phyloP scores from a whole-genome alignment of 2,888 invertebrate genomes.

The Euproctis similis region DNA sequence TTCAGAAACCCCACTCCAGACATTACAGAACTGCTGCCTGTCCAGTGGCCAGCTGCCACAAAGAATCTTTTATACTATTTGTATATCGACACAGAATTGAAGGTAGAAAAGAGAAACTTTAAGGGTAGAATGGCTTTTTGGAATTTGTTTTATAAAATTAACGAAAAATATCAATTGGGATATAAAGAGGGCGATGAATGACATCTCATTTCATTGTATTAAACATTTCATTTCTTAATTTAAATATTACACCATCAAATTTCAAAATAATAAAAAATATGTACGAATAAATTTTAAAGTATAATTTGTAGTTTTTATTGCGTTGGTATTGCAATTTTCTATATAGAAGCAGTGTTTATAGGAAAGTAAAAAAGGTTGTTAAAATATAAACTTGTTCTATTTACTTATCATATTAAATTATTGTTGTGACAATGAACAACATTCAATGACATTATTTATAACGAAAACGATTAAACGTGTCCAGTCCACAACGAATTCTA shows the following conservation, averaged over 20 bases:
- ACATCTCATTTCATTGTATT: too few species aligned
- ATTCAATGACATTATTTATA: constrained; percentile 43
- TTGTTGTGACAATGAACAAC: constrained; percentile 66
- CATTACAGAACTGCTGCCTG: constrained; percentile 26
- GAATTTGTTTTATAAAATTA: constrained; percentile 32
- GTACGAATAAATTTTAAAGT: too few species aligned
- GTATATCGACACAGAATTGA: constrained; percentile 25
- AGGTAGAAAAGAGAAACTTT: constrained; percentile 23
- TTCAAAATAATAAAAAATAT: too few species aligned
- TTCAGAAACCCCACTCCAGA: constrained; percentile 36
- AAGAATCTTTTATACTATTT: constrained; percentile 19
- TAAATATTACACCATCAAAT: too few species aligned
- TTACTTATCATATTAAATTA: not conserved
- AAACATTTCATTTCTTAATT: too few species aligned
- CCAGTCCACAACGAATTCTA: constrained; percentile 58
- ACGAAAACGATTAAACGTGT: constrained; percentile 46
- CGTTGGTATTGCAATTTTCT: too few species aligned
- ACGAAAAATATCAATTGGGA: constrained; percentile 16
- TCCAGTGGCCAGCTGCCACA: constrained; percentile 27
- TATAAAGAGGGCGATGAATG: constrained; percentile 8
- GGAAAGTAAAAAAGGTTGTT: too few species aligned
- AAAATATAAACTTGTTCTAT: too few species aligned
- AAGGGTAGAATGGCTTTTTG: constrained; percentile 33
- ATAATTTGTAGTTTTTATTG: too few species aligned
- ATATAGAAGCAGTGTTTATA: too few species aligned